These are phyloP conservation scores for Ctenicera cuprea DNA, from an alignment of 2,888 invertebrate genomes.

Conservation along the genomic window DNA sequence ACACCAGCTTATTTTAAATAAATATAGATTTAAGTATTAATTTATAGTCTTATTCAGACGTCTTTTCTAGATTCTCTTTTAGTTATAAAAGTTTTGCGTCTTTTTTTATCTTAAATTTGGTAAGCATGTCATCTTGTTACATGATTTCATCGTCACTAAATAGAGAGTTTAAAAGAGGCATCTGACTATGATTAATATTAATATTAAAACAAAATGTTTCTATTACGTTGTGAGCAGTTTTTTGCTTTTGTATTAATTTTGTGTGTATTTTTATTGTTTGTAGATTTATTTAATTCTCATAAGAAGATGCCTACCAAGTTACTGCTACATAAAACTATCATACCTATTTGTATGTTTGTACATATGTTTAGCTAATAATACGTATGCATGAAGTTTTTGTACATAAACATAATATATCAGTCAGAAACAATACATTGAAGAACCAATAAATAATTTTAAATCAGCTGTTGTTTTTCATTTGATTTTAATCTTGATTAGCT, in stretches of 20 bases:
- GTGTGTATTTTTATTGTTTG: neutral
- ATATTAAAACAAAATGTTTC: no score
- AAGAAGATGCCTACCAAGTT: no score
- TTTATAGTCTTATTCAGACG: no score
- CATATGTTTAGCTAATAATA: constrained; percentile 3
- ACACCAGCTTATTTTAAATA: no score
- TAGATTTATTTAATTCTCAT: neutral
- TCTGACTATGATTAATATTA: no score
- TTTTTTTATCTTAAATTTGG: neutral
- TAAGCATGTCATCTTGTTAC: no score
- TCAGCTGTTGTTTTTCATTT: neutral
- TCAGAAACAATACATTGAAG: constrained; percentile 4
- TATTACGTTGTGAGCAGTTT: no score
- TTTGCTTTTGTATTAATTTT: no score
- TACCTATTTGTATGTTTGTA: constrained; percentile 4
- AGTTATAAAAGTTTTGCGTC: no score
- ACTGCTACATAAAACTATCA: neutral
- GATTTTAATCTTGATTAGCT: neutral
- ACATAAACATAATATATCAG: constrained; percentile 12
- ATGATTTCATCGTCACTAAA: no score
- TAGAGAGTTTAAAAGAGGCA: neutral
- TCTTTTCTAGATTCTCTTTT: no score
- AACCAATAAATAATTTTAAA: constrained; percentile 21
- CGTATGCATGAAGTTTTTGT: constrained; percentile 12
- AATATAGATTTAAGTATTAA: no score